Base-by-base conservation (phyloP, 2,797 vertebrate genomes). In the Gobio occitaniae region DNA sequence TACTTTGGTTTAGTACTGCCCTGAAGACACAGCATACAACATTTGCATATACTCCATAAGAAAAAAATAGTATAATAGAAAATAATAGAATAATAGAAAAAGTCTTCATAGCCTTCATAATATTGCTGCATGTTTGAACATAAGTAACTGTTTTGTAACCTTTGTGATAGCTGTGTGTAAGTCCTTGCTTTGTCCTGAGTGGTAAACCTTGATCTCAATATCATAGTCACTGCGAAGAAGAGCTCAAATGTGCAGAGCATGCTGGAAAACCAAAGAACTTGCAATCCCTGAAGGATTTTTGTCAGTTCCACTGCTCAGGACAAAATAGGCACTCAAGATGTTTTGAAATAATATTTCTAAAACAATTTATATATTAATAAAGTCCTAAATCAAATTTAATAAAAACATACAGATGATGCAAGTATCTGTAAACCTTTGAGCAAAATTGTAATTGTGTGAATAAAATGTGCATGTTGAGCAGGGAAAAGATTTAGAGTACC, bases 401-500 rank as follows among this genome's bases (percentile, higher is more conserved):
- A 44, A 25, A 78, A 44, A 47, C 12, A 32, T 17, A 47, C 76
- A 82, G 36, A 56, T 47, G 44, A 69, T 52, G 6, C 6, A 38
- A 38, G 65, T 25, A 44, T 32, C 19, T 52, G 44, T 56, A 25
- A 32, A 32, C n/a, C 10, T 15, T 74, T 48, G n/a, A 52, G n/a
- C 47, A 25, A 54, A 76, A 16, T 10, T 17, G 25, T 21, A 50
- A 74, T 29, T 48, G 77, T 48, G 70, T 68, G 59, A 21, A 19
- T 50, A 54, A 71, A 79, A 85, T 71, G 81, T n/a, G 54, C 13
- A 59, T 56, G 44, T 63, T 76, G 77, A 7, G 6, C 2, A 4
- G 65, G 47, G 41, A 63, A 63, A 54, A 74, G 32, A 70, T 77
- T 38, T 36, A 56, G 17, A 84, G 2, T 97, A 99, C 98, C 98